Evolutionary conservation across 2,888 invertebrate species (phyloP), one percentile per base, ranked within the genome.

Genomic region (Ennomos quercinarius): DNA sequence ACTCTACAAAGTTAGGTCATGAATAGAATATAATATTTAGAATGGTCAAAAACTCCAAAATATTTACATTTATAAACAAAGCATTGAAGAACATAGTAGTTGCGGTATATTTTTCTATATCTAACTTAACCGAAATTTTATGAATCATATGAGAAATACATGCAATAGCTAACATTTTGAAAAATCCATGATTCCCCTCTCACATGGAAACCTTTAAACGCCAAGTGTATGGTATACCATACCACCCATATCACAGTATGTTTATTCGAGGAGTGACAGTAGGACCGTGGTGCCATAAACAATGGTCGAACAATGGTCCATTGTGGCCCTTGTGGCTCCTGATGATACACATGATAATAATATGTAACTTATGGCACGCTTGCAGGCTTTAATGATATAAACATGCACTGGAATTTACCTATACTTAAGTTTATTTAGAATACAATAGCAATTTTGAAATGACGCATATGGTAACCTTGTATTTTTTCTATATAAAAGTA

Each of bases 241-340:
- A 60, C 51, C 54, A 59, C 64, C 47, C 57, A 27, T 60, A 56
- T 52, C 53, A 61, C 61, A 63, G 57, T 61, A 64, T 61, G 65
- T 64, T 38, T 46, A 54, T 66, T 65, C 67, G 54, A 67, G 72
- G 75, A 75, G 72, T 68, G 74, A 74, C 76, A 70, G 72, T 66
- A 69, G 66, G 59, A 27, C 44, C 57, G 41, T 63, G 55, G 52
- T 42, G 54, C 69, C 59, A 53, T 61, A 68, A 71, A 83, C 85
- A 82, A 81, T 80, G 73, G 77, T 61, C 52, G 63, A 76, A 87
- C 87, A 87, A 87, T 86, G 63, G 77, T 34, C 78, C 74, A 86
- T 87, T 87, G 86, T 86, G 71, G 70, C 72, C 76, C 72, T 70
- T 70, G 69, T 67, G 64, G 61, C 60, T 66, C 11, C 53, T 64